Evolutionary conservation across 2,797 vertebrate species (phyloP), one percentile per base, ranked within the genome.

Genomic region (Crocidura indochinensis): DNA sequence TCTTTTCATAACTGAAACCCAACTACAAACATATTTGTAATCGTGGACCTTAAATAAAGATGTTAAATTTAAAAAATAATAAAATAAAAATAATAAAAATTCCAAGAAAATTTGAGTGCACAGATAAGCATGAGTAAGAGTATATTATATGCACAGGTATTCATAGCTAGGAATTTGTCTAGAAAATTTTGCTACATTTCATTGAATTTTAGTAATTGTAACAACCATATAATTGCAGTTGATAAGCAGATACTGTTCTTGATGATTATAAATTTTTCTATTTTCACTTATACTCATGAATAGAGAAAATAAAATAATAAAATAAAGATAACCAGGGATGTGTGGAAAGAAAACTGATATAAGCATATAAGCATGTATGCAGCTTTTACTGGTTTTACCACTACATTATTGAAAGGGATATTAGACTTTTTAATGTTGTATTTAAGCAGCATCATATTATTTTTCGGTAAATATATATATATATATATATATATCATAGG

Each of bases 241-340:
- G 7, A 62, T 44, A 90, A 90, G 24, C n/a, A 71, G 10, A 38
- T 90, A 27, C 9, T 78, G 8, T 92, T 85, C 49, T 85, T 38
- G 38, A 38, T 5, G 26, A 78, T 12, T 47, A 71, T 2, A 91
- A 79, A 56, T 26, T 51, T 86, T 49, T 49, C 79, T 1, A 27
- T 62, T 64, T 31, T 71, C 6, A 62, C n/a, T 76, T 78, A 27
- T 6, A 77, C 22, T 87, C n/a, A 47, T 27, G 7, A 87, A 15
- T 27, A 77, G 6, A 22, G 24, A 22, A 74, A 69, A 4, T 29
- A 56, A 88, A 64, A 38, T 8, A 74, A 15, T 10, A 24, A 67
- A 7, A 51, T 24, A 73, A 62, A 68, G 27, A 11, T 2, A 38
- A 38, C 38, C 38, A 38, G 5, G 38, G 38, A 38, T 38, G 38